Percentiles rank a stretch among this genome's conserved stretches.
phyloP scores from a whole-genome alignment of 35 echinoderm and acorn worm genomes.

The Apostichopus californicus region DNA sequence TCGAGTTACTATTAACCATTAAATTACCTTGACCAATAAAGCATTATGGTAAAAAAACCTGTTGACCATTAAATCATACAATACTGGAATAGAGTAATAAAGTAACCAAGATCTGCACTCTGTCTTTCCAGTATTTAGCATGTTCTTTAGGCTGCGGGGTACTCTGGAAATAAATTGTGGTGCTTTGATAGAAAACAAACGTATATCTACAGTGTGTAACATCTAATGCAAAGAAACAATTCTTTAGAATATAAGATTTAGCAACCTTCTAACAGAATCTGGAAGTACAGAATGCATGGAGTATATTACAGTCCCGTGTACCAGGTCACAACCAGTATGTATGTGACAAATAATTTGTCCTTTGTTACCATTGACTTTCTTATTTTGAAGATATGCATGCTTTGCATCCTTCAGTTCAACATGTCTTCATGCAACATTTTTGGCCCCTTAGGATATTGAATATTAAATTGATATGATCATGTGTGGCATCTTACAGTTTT shows the following conservation, averaged over 20 bases:
- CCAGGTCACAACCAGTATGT: slow-evolving; percentile 1
- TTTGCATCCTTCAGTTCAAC: slow-evolving; percentile 1
- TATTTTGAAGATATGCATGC: not conserved
- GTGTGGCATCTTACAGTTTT: not conserved
- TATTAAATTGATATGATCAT: not conserved
- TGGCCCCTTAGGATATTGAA: slow-evolving; percentile 29
- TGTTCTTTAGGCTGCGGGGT: too few species aligned
- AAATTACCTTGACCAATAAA: too few species aligned
- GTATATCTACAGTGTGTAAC: too few species aligned
- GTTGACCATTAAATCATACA: too few species aligned
- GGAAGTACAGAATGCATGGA: slow-evolving; percentile 47
- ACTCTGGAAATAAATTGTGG: too few species aligned
- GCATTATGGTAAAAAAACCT: too few species aligned
- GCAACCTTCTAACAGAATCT: slow-evolving; percentile 1
- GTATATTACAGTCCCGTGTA: slow-evolving; percentile 28
- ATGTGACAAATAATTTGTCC: slow-evolving; percentile 16
- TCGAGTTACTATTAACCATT: too few species aligned
- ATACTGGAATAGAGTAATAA: too few species aligned
- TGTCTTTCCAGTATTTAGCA: too few species aligned
- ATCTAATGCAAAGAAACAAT: too few species aligned
- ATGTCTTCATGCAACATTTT: not conserved
- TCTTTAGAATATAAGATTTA: not conserved
- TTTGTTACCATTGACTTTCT: slow-evolving; percentile 49
- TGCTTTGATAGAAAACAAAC: too few species aligned
- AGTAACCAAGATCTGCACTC: too few species aligned